Evolutionary conservation across 2,797 vertebrate species (phyloP), one percentile per base, ranked within the genome.

Genomic region (Pelobates cultripes): DNA sequence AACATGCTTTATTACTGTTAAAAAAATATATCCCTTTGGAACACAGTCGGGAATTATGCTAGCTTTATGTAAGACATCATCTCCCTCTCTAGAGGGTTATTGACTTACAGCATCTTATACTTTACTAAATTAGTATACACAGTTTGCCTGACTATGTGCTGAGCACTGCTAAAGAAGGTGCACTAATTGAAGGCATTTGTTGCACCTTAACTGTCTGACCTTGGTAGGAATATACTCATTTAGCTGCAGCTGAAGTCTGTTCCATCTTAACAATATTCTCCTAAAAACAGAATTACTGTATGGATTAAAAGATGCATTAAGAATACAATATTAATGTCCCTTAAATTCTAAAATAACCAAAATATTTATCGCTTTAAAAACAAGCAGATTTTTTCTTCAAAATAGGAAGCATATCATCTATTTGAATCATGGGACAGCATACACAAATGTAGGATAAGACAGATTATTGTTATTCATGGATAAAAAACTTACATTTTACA

Each of bases 1-100:
- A 67, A 73, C 57, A 76, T 61, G 57, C 69, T 67, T 69, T 84
- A 84, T 84, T 76, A 80, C 61, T 67, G 45, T 79, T 79, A 84
- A 73, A 75, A 75, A 28, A 57, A 84, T 80, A 68, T 76, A 61
- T 76, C 73, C 82, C 70, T 55, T 76, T 84, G 77, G 73, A 79
- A 76, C 68, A 12, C 82, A 84, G 79, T 74, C 60, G 28, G 73
- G 28, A 79, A 80, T 80, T 80, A 84, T 76, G 68, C 68, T 75
- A 64, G 64, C 82, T 84, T 84, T 80, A 84, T 80, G 68, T 84
- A 55, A 84, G 73, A 84, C 75, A 84, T 79, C 77, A 84, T 53
- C 40, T 42, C 8, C 13, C 68, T 70, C 82, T 72, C 82, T 40
- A 60, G 77, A 80, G 82, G 68, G 73, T 76, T 75, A 72, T 84